A percentile compares a stretch with the other conserved stretches of the same genome.
Conservation (phyloP, 2,113 vertebrate species). For the Columba janthina region DNA sequence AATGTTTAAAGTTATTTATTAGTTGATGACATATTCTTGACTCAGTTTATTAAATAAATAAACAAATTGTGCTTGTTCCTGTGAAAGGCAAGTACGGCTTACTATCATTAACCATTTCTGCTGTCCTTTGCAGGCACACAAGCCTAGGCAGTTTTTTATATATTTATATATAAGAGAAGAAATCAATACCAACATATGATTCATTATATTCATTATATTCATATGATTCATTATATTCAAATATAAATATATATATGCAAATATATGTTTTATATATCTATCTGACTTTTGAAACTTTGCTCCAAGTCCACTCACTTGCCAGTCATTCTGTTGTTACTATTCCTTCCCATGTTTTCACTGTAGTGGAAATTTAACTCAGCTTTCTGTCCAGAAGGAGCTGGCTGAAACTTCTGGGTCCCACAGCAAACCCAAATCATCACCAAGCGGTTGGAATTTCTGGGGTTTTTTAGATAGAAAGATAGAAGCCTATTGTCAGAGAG, state of each 20-base stretch:
- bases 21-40: constrained; percentile 56
- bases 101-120: neutral
- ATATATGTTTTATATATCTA: neutral
- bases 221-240: too few species aligned
- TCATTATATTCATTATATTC: too few species aligned
- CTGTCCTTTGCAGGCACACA: neutral
- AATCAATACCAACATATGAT: too few species aligned
- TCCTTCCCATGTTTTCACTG: neutral
- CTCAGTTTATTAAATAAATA: constrained; percentile 54
- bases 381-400: neutral
- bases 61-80: neutral
- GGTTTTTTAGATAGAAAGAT: neutral
- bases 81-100: neutral
- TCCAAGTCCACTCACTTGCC: neutral
- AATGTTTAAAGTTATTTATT: constrained; percentile 64
- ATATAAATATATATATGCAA: too few species aligned
- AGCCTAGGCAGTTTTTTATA: neutral
- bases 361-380: neutral
- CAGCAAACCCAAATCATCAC: neutral
- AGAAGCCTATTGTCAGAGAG: neutral
- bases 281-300: neutral
- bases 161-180: too few species aligned
- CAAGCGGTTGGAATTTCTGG: neutral
- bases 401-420: neutral
- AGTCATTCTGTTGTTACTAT: neutral